Evolutionary conservation across 2,888 invertebrate genomes (phyloP), one percentile per base, ranked within the genome.

Genomic region (Melanargia galathea): DNA sequence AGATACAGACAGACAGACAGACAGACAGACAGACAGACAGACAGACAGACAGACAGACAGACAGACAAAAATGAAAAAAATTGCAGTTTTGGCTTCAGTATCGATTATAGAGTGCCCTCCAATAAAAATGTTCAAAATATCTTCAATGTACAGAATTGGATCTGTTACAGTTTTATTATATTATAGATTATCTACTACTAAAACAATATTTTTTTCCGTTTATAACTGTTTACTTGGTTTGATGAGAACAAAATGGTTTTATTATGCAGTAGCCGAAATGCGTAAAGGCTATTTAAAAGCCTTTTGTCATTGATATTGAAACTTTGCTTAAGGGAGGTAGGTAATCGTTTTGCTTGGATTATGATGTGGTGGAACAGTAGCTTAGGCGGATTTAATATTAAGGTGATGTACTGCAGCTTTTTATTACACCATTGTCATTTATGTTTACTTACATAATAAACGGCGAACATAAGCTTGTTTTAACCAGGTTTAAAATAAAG

Each of bases 241-340:
- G 46, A 63, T 70, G 49, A 70, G 65, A 75, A 78, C 79, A 84
- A 52, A 82, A 84, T 71, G 78, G 78, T 80, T 87, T 87, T 86
- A 87, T 83, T 76, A 77, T 71, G 73, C 83, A 84, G 89, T 87
- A 89, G 89, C 84, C 68, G 67, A 71, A 63, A 69, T 73, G 73
- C 72, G 81, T 79, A 80, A 45, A 35, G 18, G 2, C 4, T 18
- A 11, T 82, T 70, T 55, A 20, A 51, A 40, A 59, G 38, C 30
- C 40, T 48, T 45, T 59, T 40, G 45, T 26, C 45, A 3, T 18
- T 18, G 18, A 55, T 26, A 55, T 43, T 16, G 40, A 55, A 26
- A 40, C 40, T 24, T 26, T 45, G 45, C 56, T 43, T 43, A 56
- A 7, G n/a, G 30, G 52, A 20, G n/a, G n/a, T 40, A 52, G 46